A percentile compares a stretch with the other conserved stretches of the same genome.
These are phyloP conservation scores for Nipponia nippon DNA, from an alignment of 2,113 vertebrate species.

Conservation along the genomic window DNA sequence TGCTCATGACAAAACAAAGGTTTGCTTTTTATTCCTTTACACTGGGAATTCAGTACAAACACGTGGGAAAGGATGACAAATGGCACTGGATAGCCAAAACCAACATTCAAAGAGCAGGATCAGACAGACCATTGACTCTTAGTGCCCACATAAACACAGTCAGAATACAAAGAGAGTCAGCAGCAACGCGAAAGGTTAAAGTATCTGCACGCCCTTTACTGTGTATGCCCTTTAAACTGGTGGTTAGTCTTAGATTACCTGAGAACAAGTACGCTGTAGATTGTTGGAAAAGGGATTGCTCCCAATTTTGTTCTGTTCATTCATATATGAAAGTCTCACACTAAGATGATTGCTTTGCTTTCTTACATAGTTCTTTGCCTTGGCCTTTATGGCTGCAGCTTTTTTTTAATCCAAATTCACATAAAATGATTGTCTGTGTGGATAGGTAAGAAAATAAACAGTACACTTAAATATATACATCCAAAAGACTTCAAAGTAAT, in stretches of 20 bases:
- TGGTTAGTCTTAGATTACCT: neutral
- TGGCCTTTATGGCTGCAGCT: neutral
- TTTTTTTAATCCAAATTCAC: neutral
- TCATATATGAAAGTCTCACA: neutral
- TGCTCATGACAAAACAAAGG: neutral
- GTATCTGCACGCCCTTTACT: neutral
- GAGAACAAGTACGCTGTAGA: fast-evolving
- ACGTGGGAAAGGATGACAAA: neutral
- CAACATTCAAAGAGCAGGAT: neutral
- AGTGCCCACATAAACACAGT: neutral
- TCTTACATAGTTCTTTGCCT: neutral
- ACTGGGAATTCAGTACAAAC: neutral
- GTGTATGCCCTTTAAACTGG: neutral
- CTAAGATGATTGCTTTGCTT: neutral
- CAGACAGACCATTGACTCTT: neutral
- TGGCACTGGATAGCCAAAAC: neutral
- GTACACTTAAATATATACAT: neutral
- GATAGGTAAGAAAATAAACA: neutral
- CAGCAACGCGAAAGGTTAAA: neutral
- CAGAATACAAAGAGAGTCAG: neutral
- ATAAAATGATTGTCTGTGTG: neutral
- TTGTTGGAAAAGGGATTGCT: neutral
- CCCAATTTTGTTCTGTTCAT: neutral
- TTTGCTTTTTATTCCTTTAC: neutral
- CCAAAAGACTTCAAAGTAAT: neutral